These are phyloP conservation scores for Podargus strigoides DNA, from an alignment of 2,797 vertebrate species.

Conservation along the genomic window DNA sequence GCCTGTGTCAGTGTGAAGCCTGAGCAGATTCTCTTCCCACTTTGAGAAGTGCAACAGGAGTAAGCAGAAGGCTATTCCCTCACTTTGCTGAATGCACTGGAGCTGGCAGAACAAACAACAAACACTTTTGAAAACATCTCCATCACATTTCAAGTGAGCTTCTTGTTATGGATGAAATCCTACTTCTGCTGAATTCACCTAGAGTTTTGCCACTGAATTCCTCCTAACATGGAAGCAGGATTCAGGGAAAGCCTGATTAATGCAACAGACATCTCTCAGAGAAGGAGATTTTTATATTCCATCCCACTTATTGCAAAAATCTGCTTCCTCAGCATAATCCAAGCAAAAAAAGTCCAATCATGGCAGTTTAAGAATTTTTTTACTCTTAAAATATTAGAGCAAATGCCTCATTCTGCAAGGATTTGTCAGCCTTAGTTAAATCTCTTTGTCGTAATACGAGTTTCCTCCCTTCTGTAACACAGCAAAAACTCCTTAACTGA, in stretches of 20 bases:
- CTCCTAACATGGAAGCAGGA: neutral
- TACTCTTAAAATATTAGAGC: neutral
- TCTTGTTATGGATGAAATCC: neutral
- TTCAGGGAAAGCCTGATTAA: neutral
- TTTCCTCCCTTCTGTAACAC: neutral
- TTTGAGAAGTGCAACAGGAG: neutral
- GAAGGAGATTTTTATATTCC: neutral
- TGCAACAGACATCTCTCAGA: neutral
- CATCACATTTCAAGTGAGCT: too few relatives aligned
- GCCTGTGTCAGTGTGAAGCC: neutral
- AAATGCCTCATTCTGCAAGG: neutral
- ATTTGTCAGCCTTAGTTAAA: neutral
- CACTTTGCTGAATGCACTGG: neutral
- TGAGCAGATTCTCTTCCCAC: neutral
- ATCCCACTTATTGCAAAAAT: neutral
- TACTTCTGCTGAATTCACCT: neutral
- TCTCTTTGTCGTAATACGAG: neutral
- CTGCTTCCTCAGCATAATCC: neutral
- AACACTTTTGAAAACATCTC: too few relatives aligned
- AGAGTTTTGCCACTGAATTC: neutral
- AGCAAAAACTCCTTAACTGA: neutral
- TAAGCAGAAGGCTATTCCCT: neutral
- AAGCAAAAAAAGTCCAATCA: neutral
- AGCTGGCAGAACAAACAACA: neutral
- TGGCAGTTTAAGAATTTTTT: neutral